These are phyloP conservation scores for Penaeus vannamei DNA, from an alignment of 1,140 invertebrate genomes.

Conservation along the genomic window DNA sequence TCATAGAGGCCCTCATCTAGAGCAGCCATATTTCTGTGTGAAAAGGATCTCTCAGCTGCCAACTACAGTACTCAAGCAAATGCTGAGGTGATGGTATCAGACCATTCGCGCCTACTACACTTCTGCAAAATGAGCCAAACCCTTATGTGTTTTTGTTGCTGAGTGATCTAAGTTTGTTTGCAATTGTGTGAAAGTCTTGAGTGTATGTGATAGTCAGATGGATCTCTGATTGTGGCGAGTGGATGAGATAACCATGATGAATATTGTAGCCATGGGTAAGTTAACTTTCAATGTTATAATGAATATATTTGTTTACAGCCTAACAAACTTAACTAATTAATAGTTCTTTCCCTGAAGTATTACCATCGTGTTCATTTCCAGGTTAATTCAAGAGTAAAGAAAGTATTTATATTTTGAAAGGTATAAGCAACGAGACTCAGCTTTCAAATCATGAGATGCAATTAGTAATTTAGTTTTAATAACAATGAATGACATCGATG, in stretches of 20 bases:
- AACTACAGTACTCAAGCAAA: too few species aligned
- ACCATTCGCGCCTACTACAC: too few species aligned
- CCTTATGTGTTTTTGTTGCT: too few species aligned
- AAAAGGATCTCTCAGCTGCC: too few species aligned
- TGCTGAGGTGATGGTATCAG: too few species aligned
- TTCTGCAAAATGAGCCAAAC: too few species aligned
- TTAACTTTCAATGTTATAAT: conserved; percentile 30
- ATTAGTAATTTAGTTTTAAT: conserved; percentile 54
- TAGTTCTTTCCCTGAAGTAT: conserved; percentile 53
- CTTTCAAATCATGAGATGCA: conserved; percentile 44
- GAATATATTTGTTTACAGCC: conserved; percentile 60
- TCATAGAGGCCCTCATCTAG: not conserved
- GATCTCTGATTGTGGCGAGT: not conserved
- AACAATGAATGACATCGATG: conserved; percentile 55
- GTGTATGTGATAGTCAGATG: not conserved
- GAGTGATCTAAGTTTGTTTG: too few species aligned
- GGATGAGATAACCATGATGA: not conserved
- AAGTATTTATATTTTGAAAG: conserved; percentile 39
- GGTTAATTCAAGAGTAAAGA: conserved; percentile 53
- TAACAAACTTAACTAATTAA: conserved; percentile 46
- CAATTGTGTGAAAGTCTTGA: not conserved
- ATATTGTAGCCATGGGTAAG: conserved; percentile 35
- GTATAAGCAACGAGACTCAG: conserved; percentile 37
- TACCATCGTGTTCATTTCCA: conserved; percentile 58
- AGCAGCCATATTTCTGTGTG: not conserved